Percentiles rank a stretch among this genome's conserved stretches.
Conservation (phyloP, 2,888 invertebrate species). For the Thymelicus acteon region DNA sequence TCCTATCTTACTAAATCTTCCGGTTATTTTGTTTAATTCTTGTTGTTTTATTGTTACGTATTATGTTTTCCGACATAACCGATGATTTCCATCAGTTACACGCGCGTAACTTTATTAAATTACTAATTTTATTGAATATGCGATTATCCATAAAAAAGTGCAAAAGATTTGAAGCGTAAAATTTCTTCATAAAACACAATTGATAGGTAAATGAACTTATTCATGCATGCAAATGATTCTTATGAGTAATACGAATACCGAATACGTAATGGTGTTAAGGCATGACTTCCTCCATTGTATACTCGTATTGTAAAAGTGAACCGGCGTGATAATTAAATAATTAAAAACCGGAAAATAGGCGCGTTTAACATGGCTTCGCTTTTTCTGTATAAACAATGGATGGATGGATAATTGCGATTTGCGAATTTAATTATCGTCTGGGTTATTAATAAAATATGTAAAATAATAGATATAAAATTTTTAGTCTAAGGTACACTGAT, state of each 20-base stretch:
- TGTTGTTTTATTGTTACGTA: too few relatives aligned
- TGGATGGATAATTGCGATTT: constrained; percentile 8
- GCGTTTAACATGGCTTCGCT: constrained; percentile 11
- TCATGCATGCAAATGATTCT: constrained; percentile 9
- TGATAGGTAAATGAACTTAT: background rate
- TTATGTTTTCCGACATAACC: too few relatives aligned
- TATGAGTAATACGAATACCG: background rate
- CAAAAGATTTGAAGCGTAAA: constrained; percentile 7
- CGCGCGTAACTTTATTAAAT: too few relatives aligned
- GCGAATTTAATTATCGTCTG: background rate
- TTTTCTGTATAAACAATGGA: constrained; percentile 11
- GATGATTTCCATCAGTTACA: too few relatives aligned
- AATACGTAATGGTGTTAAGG: background rate
- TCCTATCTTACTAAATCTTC: too few relatives aligned
- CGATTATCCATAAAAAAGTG: too few relatives aligned
- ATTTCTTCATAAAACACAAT: background rate
- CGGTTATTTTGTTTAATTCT: too few relatives aligned
- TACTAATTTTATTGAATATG: too few relatives aligned
- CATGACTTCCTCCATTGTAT: constrained; percentile 11
- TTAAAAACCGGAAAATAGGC: constrained; percentile 26
- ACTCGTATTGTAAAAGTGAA: constrained; percentile 21
- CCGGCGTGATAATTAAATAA: constrained; percentile 18
- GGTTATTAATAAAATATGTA: too few relatives aligned
- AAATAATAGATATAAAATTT: too few relatives aligned
- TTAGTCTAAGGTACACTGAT: too few relatives aligned